Evolutionary conservation across 64 coral and sea anemone species (phyloP), one percentile per base, ranked within the genome.

Genomic region (Astreopora myriophthalma): DNA sequence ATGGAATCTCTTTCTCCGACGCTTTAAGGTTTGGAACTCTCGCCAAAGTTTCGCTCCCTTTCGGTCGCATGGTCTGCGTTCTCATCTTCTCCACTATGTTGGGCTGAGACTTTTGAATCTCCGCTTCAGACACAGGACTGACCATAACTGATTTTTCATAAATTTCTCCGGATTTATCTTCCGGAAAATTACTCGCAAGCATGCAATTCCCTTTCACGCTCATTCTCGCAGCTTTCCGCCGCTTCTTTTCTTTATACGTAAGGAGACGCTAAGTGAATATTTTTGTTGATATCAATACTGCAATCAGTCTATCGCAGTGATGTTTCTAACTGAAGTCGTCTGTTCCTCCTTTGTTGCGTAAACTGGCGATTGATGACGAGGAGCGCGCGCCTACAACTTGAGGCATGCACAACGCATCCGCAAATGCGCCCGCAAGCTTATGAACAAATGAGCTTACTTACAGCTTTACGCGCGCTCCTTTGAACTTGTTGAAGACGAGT

Each of bases 341-440:
- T 70, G 67, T 12, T 31, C 26, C n/a, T 80, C 51, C 29, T 80
- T 61, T 80, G 49, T 80, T 16, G 16, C 51, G 48, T 80, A 14
- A 58, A 34, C 24, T 14, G 8, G n/a, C n/a, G n/a, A n/a, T 80
- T 80, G 28, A 34, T 80, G 76, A 80, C 49, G 27, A 57, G 60
- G 16, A 10, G 76, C 76, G 49, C 76, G 76, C 29, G 76, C 76
- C n/a, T n/a, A n/a, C n/a, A n/a, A n/a, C n/a, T n/a, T n/a, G n/a
- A n/a, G n/a, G n/a, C n/a, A n/a, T n/a, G n/a, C n/a, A n/a, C n/a
- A n/a, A n/a, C n/a, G n/a, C n/a, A n/a, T n/a, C n/a, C n/a, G n/a
- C n/a, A n/a, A n/a, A n/a, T n/a, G n/a, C n/a, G n/a, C n/a, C n/a
- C n/a, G n/a, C n/a, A n/a, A n/a, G n/a, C n/a, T n/a, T n/a, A n/a